Conservation (phyloP, 1,140 invertebrate genomes). For the Anastatus disparis region DNA sequence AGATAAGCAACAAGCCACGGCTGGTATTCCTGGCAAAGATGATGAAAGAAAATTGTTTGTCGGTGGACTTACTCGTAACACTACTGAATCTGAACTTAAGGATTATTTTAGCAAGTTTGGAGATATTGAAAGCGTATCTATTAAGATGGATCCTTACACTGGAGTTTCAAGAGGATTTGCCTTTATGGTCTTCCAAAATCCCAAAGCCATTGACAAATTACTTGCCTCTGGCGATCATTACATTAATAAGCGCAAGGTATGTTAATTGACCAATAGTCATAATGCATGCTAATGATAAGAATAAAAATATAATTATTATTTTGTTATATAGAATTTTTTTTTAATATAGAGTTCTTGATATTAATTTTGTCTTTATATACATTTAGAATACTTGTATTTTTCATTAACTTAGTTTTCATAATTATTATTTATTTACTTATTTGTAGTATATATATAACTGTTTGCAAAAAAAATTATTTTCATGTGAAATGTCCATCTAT, state of each 20-base stretch:
- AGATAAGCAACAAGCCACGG: slow-evolving; percentile 58
- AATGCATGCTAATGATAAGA: neutral
- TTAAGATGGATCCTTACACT: slow-evolving; percentile 75
- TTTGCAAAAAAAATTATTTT: too few species aligned
- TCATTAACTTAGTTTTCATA: neutral
- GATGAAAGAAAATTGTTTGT: slow-evolving; percentile 69
- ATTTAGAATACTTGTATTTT: too few species aligned
- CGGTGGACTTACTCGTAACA: slow-evolving; percentile 65
- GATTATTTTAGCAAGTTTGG: slow-evolving; percentile 75
- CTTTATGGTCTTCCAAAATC: slow-evolving; percentile 75
- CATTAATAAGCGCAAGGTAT: slow-evolving; percentile 73
- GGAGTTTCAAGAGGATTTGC: slow-evolving; percentile 76
- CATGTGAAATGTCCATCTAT: too few species aligned
- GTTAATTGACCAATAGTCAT: neutral
- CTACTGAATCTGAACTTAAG: slow-evolving; percentile 69
- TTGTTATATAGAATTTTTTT: too few species aligned
- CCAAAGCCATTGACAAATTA: slow-evolving; percentile 73
- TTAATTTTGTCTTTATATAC: too few species aligned
- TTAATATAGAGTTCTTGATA: too few species aligned
- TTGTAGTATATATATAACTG: too few species aligned
- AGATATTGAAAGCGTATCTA: slow-evolving; percentile 72
- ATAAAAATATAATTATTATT: neutral
- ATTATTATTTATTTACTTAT: slow-evolving; percentile 5
- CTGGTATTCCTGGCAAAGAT: slow-evolving; percentile 66
- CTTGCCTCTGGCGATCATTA: slow-evolving; percentile 69